Conservation (phyloP, 2,113 vertebrate species). For the Phyllostomus discolor region DNA sequence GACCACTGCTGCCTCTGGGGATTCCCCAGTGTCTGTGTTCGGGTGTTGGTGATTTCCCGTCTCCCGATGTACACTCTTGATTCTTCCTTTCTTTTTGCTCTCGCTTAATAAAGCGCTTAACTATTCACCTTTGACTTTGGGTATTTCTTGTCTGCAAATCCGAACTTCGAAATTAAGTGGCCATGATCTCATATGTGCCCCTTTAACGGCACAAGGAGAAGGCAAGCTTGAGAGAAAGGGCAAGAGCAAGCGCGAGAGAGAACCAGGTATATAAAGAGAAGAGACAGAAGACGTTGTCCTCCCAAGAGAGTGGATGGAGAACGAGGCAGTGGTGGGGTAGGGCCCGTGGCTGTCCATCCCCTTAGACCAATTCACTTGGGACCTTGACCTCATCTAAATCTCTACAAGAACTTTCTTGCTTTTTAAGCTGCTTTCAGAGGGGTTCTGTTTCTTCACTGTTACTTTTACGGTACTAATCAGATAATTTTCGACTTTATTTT, state of each 20-base stretch:
- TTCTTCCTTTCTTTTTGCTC: too few species aligned
- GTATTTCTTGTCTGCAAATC: too few species aligned
- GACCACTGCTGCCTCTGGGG: too few species aligned
- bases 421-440: not conserved
- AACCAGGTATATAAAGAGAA: fast-evolving
- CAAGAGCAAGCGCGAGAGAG: too few species aligned
- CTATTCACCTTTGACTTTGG: too few species aligned
- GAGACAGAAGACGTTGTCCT: not conserved
- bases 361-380: not conserved
- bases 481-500: not conserved
- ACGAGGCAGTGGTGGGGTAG: not conserved
- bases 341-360: too few species aligned
- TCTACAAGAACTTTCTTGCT: not conserved
- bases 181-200: too few species aligned
- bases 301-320: not conserved
- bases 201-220: not conserved
- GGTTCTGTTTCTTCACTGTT: not conserved
- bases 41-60: too few species aligned
- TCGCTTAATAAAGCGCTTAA: too few species aligned
- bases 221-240: not conserved
- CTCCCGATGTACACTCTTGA: too few species aligned
- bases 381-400: not conserved
- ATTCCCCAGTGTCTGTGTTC: too few species aligned
- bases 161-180: too few species aligned
- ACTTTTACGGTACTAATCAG: not conserved